Evolutionary conservation across 2,888 invertebrate genomes (phyloP), one percentile per base, ranked within the genome.

Genomic region (Hyppa rectilinea): DNA sequence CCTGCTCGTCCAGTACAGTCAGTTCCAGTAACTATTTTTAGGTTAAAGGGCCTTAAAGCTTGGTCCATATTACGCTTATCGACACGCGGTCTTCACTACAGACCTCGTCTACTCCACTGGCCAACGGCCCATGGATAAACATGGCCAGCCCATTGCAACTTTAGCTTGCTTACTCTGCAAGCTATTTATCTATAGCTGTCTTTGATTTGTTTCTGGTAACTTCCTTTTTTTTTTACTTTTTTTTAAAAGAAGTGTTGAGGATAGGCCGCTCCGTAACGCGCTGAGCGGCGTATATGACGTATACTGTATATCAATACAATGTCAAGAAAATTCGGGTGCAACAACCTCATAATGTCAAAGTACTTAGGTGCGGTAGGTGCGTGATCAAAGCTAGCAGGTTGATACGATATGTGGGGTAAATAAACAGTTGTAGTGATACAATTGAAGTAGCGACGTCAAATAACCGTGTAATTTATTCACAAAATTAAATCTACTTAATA

Each of bases 241-340:
- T 14, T 2, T 31, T 31, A 2, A 45, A n/a, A n/a, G n/a, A 47
- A 14, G n/a, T n/a, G 43, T 9, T n/a, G n/a, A 59, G 29, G 9
- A 7, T 12, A 58, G 12, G 4, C 20, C 20, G 29, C 40, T 58
- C 20, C 7, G 40, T 40, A 40, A 2, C 2, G 1, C 26, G 4
- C 17, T 38, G 23, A 56, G 38, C 26, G 38, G 20, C 20, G 12
- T 20, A n/a, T 14, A 53, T n/a, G 14, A 55, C 34, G 34, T 34
- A 14, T 29, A 29, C 40, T 40, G 26, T 29, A 29, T 70, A 56
- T 49, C 34, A 43, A 43, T 36, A 69, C 40, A 69, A 70, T 67
- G 73, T 72, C 59, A 62, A 68, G 62, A 67, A 61, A 62, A 68
- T 73, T 73, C 5, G 38, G 38, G 67, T 73, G 73, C 78, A 77